Evolutionary conservation across 2,888 invertebrate genomes (phyloP), one percentile per base, ranked within the genome.

Genomic region (Resseliella maxima): DNA sequence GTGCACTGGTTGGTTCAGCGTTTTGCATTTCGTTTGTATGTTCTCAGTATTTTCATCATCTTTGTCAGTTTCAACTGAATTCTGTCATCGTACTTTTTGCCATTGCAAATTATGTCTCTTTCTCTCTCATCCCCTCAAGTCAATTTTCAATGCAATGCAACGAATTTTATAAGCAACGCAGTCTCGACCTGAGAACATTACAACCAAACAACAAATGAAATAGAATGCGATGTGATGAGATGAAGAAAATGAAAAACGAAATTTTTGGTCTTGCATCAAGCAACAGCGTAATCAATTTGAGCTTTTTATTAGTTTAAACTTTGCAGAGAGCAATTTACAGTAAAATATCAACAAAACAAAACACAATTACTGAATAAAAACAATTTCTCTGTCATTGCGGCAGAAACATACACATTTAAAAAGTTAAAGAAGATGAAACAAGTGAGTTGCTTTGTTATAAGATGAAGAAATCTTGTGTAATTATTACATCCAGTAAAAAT

Each of bases 261-360:
- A 59, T 59, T 59, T 59, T 59, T 10, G 59, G 24, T 24, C n/a
- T 24, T 59, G 59, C 59, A 59, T n/a, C 59, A 10, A 59, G 24
- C n/a, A n/a, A 59, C 2, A 24, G 24, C 59, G 24, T 59, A 59
- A 59, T 24, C 59, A 24, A 50, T 50, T 50, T 50, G 50, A 50
- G 50, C 50, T 59, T 59, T 59, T 59, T 24, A 59, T 59, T 59
- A 59, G 59, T 24, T 59, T 6, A 59, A 59, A 59, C 24, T 59
- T 59, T n/a, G 3, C 46, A n/a, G n/a, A n/a, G 18, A 59, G 59
- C 24, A 59, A 59, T 59, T 59, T 59, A 24, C 59, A 59, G 59
- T 59, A 59, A 59, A 59, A 59, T 59, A 59, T 59, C 59, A 24
- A 59, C 59, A 59, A n/a, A 59, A 59, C 24, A 59, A 59, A 59